Evolutionary conservation across 2,113 vertebrate species (phyloP), one percentile per base, ranked within the genome.

Genomic region (Poicephalus meyeri): DNA sequence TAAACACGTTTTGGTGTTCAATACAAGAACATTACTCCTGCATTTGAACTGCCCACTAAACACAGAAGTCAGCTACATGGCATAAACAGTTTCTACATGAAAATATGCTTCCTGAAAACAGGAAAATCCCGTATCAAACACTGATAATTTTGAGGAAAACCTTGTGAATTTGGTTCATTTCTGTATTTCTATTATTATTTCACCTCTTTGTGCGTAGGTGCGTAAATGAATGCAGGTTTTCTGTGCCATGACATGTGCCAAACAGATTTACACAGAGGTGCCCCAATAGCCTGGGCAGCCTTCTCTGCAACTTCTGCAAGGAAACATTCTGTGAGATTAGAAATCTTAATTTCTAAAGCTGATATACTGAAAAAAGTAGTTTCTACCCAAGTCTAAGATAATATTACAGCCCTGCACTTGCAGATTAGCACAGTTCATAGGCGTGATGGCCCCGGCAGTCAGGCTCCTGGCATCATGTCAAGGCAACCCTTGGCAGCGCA

Each of bases 401-500:
- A 4, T 18, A 60, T 31, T 41, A 24, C 18, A 88, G 58, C 10
- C 52, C 18, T 55, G 73, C 33, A 49, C 26, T 39, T 56, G n/a
- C 53, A 56, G 76, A 73, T 47, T 14, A 64, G 64, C 72, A 79
- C 4, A 28, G 52, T 7, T 55, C 1, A 1, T 17, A 18, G 46
- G 58, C 71, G 35, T 1, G 0, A 49, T 21, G 47, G 88, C 37
- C 42, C 58, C 28, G 65, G 61, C 66, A 29, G 47, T 11, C 44
- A 20, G 68, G 64, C n/a, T 74, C 46, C 50, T 29, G 78, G 79
- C 2, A 0, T 39, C 63, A 52, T 0, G 0, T 33, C 77, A 20
- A 23, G 71, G 42, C 58, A 26, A 33, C 4, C 44, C 80, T 63
- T 28, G 58, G 68, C 66, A 58, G 21, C 3, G 78, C 73, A 2